Base-by-base conservation (phyloP, 2,797 vertebrate species). In the Pampus argenteus region DNA sequence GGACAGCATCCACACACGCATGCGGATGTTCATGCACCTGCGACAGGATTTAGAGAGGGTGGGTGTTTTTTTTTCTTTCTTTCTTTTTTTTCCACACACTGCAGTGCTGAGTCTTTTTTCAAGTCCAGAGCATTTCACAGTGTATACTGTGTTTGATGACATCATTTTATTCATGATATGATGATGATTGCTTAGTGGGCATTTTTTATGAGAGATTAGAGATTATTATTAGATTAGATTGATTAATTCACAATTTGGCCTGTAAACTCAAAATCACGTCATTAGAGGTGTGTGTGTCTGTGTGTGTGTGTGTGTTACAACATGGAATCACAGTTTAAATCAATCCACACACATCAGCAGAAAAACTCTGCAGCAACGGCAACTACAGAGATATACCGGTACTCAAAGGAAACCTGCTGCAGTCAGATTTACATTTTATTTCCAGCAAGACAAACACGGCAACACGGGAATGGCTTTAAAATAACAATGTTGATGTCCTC, bases 11-110 rank as follows among this genome's bases (percentile, higher is more conserved):
- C 97, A 98, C 85, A 98, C 97, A n/a, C 96, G 98, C 79, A 99
- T 99, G 97, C 95, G 97, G 83, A 99, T 99, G 98, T 99, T 99
- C 90, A 99, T 99, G 98, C 97, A 99, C 75, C 95, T 99, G 68
- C 94, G 98, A 2, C 98, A 99, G 90, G 98, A 99, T 90, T 89
- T 99, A 76, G 98, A 99, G 83, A 95, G 98, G 95, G 98, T 99
- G 93, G 63, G 94, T 86, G 49, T 10, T 75, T 29, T 55, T 51
- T 15, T 10, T 18, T 34, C 40, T 18, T 7, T 17, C 26, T 26
- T 36, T 4, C 13, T 36, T 36, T 18, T 10, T 23, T 26, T 49
- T 15, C n/a, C n/a, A n/a, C 6, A 23, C 22, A 26, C 60, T 42
- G 68, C 69, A 45, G 44, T 58, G 64, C 70, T 50, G 64, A 70